Percentiles rank a stretch among this genome's conserved stretches.
Conservation (phyloP, 2,113 vertebrate species). For the Paedocypris sp. region DNA sequence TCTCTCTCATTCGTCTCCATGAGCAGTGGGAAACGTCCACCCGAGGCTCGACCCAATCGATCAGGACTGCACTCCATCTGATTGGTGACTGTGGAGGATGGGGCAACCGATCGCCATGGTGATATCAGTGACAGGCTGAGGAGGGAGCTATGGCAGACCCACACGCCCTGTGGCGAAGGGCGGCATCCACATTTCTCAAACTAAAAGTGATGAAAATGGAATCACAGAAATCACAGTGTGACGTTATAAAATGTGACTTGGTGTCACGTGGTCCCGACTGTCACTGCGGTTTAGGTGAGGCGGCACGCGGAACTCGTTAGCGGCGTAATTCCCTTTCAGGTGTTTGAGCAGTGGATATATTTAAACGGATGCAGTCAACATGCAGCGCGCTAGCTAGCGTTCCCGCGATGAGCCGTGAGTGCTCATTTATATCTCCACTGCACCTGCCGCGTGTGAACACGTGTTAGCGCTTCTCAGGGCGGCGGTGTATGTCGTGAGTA, state of each 20-base stretch:
- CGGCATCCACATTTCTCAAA: not conserved
- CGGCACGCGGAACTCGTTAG: no score
- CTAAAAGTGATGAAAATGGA: not conserved
- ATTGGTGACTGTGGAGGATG: not conserved
- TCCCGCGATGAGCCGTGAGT: not conserved
- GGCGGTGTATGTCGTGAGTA: constrained; percentile 29
- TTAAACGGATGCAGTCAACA: not conserved
- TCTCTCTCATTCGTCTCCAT: constrained; percentile 38
- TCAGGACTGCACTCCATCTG: constrained; percentile 33
- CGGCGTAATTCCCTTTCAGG: no score
- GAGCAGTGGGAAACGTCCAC: constrained; percentile 47
- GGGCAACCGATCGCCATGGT: constrained; percentile 2
- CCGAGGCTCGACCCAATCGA: constrained; percentile 50
- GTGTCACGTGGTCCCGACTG: no score
- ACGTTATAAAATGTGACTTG: no score
- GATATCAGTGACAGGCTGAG: constrained; percentile 18
- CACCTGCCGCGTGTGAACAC: not conserved
- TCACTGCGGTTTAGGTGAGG: no score
- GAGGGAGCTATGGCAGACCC: not conserved
- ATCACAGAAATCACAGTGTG: no score
- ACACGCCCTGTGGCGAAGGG: constrained; percentile 26
- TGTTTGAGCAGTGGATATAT: not conserved
- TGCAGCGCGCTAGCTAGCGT: not conserved
- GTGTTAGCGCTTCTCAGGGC: constrained; percentile 24
- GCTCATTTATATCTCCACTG: not conserved